These are phyloP conservation scores for Catagonus wagneri DNA, from an alignment of 2,113 vertebrate genomes.

Conservation along the genomic window DNA sequence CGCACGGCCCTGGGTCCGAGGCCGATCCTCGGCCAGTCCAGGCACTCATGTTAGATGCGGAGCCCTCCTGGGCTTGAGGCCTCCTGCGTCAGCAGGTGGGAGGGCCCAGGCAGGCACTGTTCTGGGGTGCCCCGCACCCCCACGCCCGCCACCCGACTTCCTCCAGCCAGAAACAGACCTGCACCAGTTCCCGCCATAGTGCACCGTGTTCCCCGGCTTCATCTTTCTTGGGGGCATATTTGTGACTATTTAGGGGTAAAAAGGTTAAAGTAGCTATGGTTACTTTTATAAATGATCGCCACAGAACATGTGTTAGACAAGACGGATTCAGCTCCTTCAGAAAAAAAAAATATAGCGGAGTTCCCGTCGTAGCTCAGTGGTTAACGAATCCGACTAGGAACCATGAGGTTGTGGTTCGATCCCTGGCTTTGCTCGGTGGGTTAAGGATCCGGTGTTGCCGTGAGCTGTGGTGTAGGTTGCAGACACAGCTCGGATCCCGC, in stretches of 20 bases:
- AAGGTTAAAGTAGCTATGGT: not conserved
- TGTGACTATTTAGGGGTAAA: not conserved
- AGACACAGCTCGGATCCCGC: too few relatives aligned
- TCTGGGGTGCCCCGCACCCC: not conserved
- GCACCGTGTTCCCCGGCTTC: accelerated
- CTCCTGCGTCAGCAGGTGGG: accelerated
- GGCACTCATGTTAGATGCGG: not conserved
- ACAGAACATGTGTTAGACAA: not conserved
- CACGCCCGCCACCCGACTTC: too few relatives aligned
- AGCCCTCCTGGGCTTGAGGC: not conserved
- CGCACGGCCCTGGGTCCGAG: accelerated
- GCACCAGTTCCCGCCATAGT: accelerated
- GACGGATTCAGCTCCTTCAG: not conserved
- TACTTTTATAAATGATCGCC: not conserved
- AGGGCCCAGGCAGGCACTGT: not conserved
- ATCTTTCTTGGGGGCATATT: not conserved
- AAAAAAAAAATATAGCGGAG: too few relatives aligned
- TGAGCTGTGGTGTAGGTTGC: too few relatives aligned
- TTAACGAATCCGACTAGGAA: too few relatives aligned
- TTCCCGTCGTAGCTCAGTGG: too few relatives aligned
- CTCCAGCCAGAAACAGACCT: not conserved
- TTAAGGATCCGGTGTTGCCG: too few relatives aligned
- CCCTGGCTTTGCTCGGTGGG: too few relatives aligned
- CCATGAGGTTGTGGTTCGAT: too few relatives aligned
- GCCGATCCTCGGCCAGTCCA: not conserved